Percentiles rank a stretch among this genome's conserved stretches.
These are phyloP conservation scores for Drosophila rhopaloa DNA, from an alignment of 1,140 invertebrate species.

Conservation along the genomic window DNA sequence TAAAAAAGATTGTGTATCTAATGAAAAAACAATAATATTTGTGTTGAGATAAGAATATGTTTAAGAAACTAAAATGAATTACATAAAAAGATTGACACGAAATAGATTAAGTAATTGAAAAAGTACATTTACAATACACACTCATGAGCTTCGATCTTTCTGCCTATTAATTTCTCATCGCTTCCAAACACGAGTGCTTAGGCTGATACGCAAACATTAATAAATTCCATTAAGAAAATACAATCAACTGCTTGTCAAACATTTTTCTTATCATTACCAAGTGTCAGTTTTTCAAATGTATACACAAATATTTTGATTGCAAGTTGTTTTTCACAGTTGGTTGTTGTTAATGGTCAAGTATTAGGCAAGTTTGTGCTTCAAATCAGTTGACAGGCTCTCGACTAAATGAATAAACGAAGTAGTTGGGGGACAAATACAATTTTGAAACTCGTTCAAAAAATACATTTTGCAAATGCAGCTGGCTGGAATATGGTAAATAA, in stretches of 20 bases:
- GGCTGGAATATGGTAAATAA: constrained; percentile 11
- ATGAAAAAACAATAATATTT: too few relatives aligned
- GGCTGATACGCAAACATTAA: not conserved
- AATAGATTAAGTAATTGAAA: not conserved
- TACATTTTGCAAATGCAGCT: constrained; percentile 23
- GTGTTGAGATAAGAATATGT: too few relatives aligned
- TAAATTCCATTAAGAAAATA: constrained; percentile 12
- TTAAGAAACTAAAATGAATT: too few relatives aligned
- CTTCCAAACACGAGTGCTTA: not conserved
- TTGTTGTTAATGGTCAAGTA: constrained; percentile 7
- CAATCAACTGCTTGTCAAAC: constrained; percentile 34
- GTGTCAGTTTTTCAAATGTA: constrained; percentile 16
- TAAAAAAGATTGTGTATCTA: not conserved
- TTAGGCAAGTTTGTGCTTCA: constrained; percentile 18
- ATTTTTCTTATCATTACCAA: constrained; percentile 32
- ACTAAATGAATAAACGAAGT: constrained; percentile 4
- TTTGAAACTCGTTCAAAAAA: constrained; percentile 26
- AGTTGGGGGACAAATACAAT: not conserved
- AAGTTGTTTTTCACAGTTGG: constrained; percentile 15
- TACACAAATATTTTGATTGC: constrained; percentile 40
- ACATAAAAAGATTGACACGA: too few relatives aligned
- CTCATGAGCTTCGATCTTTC: too few relatives aligned
- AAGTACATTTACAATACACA: too few relatives aligned
- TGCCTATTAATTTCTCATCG: not conserved
- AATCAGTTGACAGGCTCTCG: constrained; percentile 7